These are phyloP conservation scores for Silurus aristotelis DNA, from an alignment of 2,797 vertebrate genomes.

Conservation along the genomic window DNA sequence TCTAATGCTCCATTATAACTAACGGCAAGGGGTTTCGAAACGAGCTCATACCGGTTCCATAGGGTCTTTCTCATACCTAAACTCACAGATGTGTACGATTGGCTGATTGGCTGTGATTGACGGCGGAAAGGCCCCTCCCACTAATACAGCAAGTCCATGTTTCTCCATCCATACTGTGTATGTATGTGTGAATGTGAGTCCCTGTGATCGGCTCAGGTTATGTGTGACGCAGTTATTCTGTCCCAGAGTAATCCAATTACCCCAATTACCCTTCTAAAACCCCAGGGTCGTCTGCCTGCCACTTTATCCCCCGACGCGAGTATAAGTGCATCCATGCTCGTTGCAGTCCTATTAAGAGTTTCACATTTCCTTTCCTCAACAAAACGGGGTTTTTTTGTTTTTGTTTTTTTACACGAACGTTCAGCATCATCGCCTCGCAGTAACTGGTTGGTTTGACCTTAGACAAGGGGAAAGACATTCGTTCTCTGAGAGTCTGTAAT, in stretches of 20 bases:
- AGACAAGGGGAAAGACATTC: constrained; percentile 39
- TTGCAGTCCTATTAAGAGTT: neutral
- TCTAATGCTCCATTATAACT: too few relatives aligned
- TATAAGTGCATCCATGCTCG: neutral
- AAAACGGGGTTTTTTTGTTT: neutral
- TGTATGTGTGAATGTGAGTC: constrained; percentile 6
- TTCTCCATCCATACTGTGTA: neutral
- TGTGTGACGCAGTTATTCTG: constrained; percentile 49
- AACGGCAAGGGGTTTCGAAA: too few relatives aligned
- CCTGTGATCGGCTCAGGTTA: constrained; percentile 44
- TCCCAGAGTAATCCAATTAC: constrained; percentile 51
- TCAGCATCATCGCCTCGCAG: constrained; percentile 20
- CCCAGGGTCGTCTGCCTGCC: constrained; percentile 35
- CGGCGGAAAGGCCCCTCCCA: neutral
- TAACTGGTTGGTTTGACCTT: constrained; percentile 26
- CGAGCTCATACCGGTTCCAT: too few relatives aligned
- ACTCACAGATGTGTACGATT: neutral
- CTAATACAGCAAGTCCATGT: neutral
- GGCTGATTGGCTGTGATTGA: neutral
- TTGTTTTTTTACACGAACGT: neutral
- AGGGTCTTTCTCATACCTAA: neutral
- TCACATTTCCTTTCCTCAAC: constrained; percentile 12
- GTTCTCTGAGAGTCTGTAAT: constrained; percentile 77
- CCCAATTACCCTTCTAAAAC: constrained; percentile 32
- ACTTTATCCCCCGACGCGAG: constrained; percentile 2